Evolutionary conservation across 2,113 vertebrate genomes (phyloP).

Genomic region (Brachyistius frenatus): DNA sequence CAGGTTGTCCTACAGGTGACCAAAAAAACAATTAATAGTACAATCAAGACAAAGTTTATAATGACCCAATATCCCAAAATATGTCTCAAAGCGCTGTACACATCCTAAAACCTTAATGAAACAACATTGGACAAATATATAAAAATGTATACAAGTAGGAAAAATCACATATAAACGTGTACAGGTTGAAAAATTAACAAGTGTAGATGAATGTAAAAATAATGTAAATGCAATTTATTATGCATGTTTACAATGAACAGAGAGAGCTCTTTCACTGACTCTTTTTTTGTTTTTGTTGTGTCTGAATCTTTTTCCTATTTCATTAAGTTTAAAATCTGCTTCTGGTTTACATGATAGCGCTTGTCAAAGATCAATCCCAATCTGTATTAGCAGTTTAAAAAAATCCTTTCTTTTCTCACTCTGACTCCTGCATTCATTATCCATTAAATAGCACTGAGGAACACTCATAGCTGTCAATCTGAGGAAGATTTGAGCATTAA

Average conservation of each 20-base stretch:
- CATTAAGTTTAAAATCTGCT: neutral
- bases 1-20: neutral
- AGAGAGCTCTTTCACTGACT: too few species aligned
- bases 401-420: constrained; percentile 27
- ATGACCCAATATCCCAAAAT: too few species aligned
- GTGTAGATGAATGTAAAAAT: neutral
- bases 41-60: neutral
- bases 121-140: too few species aligned
- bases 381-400: constrained; percentile 26
- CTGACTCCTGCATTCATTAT: neutral
- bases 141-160: too few species aligned
- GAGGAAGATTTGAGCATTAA: constrained; percentile 5
- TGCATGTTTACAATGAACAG: neutral
- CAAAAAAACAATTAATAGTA: neutral
- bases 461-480: constrained; percentile 16
- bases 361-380: constrained; percentile 4
- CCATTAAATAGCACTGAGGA: neutral
- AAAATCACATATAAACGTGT: too few species aligned
- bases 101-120: too few species aligned
- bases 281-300: too few species aligned
- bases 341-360: neutral
- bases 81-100: too few species aligned
- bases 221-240: neutral
- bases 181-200: neutral
- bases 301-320: neutral